These are phyloP conservation scores for Patella ulyssiponensis DNA, from an alignment of 2,888 invertebrate genomes.

Conservation along the genomic window DNA sequence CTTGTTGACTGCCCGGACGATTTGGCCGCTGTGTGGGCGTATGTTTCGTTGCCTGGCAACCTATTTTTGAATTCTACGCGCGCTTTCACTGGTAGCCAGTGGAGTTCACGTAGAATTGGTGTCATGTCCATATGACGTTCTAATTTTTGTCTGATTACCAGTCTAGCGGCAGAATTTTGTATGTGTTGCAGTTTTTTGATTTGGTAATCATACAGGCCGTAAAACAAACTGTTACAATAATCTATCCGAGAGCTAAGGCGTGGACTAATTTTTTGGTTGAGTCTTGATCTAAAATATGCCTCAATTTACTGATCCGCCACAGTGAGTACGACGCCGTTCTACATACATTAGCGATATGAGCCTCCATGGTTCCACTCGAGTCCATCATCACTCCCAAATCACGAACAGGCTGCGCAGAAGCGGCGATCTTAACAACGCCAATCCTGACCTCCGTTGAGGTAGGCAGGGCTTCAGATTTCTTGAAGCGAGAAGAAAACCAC, in stretches of 20 bases:
- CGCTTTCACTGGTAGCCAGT: constrained; percentile 10
- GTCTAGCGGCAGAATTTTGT: constrained; percentile 14
- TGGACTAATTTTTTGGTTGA: background rate
- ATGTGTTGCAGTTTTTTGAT: constrained; percentile 12
- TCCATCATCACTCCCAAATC: background rate
- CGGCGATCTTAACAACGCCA: too few relatives aligned
- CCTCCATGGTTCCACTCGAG: too few relatives aligned
- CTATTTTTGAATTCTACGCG: constrained; percentile 11
- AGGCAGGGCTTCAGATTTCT: too few relatives aligned
- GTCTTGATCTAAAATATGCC: background rate
- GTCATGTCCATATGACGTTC: background rate
- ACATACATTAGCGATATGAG: background rate
- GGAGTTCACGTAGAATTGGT: constrained; percentile 9
- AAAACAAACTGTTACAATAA: constrained; percentile 15
- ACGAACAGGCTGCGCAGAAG: background rate
- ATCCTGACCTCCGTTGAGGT: too few relatives aligned
- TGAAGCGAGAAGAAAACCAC: too few relatives aligned
- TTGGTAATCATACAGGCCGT: background rate
- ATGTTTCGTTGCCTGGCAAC: too few relatives aligned
- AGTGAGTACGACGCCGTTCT: background rate
- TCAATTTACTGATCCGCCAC: background rate
- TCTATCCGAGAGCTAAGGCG: background rate
- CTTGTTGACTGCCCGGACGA: too few relatives aligned
- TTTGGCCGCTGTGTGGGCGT: too few relatives aligned
- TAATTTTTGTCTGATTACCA: background rate